phyloP scores from a whole-genome alignment of 1,140 invertebrate genomes.

The Mycetomoellerius zeteki region DNA sequence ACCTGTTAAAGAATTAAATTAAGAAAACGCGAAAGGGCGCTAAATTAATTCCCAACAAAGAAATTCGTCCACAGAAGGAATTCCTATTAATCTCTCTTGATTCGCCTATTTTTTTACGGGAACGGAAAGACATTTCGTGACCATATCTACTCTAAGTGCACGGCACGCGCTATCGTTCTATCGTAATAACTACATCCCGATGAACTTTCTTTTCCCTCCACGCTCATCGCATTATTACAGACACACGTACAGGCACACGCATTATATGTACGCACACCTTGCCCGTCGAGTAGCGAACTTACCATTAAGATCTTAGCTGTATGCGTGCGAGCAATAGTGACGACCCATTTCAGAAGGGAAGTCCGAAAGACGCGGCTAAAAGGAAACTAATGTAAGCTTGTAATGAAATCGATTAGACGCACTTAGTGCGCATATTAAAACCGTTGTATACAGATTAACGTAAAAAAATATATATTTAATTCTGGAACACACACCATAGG shows the following conservation, averaged over 20 bases:
- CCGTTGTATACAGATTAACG: no score
- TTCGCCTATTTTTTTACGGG: constrained; percentile 27
- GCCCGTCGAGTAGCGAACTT: constrained; percentile 27
- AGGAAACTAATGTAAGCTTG: background rate
- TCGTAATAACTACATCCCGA: constrained; percentile 35
- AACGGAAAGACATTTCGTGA: constrained; percentile 28
- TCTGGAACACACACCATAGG: no score
- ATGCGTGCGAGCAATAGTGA: constrained; percentile 25
- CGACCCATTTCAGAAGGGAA: background rate
- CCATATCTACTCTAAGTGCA: constrained; percentile 18
- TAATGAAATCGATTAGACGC: no score
- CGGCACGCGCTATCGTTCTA: constrained; percentile 13
- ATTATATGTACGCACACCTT: background rate
- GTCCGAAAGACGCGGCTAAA: background rate
- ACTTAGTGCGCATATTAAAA: no score
- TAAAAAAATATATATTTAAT: no score
- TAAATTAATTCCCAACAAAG: constrained; percentile 4
- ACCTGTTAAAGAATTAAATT: constrained; percentile 25
- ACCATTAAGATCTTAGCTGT: constrained; percentile 38
- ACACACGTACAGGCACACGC: background rate
- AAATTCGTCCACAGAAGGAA: constrained; percentile 16
- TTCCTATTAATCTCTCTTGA: constrained; percentile 14
- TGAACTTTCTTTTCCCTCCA: constrained; percentile 25
- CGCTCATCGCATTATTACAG: constrained; percentile 40
- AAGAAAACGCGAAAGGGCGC: background rate